Evolutionary conservation across 2,797 vertebrate species (phyloP), one percentile per base, ranked within the genome.

Genomic region (Diplodus sargus): DNA sequence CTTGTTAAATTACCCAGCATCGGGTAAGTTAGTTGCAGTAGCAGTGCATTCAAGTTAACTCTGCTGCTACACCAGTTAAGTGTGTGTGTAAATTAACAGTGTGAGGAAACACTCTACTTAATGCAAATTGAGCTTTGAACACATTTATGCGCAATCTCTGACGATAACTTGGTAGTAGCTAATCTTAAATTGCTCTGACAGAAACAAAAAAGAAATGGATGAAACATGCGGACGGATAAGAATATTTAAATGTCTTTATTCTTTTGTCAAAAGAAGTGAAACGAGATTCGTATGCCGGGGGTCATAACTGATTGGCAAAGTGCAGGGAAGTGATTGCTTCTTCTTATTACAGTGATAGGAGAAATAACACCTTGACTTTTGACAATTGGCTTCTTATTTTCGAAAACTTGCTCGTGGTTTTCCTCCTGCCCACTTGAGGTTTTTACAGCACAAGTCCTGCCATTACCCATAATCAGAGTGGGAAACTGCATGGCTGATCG

Each of bases 1-100:
- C 43, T 15, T 47, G 9, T 66, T 51, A 14, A 69, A 45, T 66
- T 47, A 47, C 70, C 11, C 54, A 57, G 56, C 61, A 59, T 74
- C 25, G 63, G 45, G 20, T 65, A 30, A 3, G 49, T 43, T 42
- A 63, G 52, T 53, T 16, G 11, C 39, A 70, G 16, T 59, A 78
- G 53, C 42, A 53, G 28, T 28, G 45, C 4, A 25, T 65, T 73
- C 20, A 60, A 25, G 20, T 49, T 23, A 49, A 56, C 42, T 75
- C 63, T 34, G 12, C 59, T 53, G 68, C 23, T 39, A 2, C 9
- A 4, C 45, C 34, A 39, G 9, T 39, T 39, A 39, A 39, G 8
- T 39, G 34, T 39, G 34, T 39, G 34, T 39, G 34, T 39, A 39
- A 39, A 39, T 39, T 10, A 39, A 1, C 34, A 53, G 17, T 79